These are phyloP conservation scores for Augochlora pura DNA, from an alignment of 1,140 invertebrate genomes.

Conservation along the genomic window DNA sequence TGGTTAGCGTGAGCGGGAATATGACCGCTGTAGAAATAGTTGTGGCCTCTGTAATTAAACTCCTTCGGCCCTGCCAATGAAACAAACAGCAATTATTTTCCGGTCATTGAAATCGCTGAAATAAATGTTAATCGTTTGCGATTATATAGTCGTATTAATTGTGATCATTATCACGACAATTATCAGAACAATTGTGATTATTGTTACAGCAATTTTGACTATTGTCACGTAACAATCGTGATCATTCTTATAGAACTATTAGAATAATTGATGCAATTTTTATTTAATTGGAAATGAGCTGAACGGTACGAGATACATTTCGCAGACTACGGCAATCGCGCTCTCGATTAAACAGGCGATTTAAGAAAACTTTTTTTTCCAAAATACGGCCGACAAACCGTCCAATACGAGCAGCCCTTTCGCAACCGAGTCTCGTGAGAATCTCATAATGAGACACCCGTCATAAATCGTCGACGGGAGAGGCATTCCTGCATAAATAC, in stretches of 20 bases:
- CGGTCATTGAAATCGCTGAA: neutral
- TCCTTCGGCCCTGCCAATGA: constrained; percentile 90
- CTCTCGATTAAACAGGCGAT: too few species aligned
- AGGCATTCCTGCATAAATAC: constrained; percentile 61
- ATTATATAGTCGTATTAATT: too few species aligned
- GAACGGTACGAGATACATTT: too few species aligned
- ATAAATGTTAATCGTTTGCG: neutral
- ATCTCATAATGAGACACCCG: constrained; percentile 63
- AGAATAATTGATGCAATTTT: too few species aligned
- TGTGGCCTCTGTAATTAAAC: constrained; percentile 91
- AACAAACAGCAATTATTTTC: neutral
- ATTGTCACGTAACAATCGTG: too few species aligned
- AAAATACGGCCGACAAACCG: neutral
- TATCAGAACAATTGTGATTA: too few species aligned
- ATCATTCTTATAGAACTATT: too few species aligned
- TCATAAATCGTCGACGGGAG: constrained; percentile 59
- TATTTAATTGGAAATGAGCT: too few species aligned
- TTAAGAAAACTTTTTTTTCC: neutral
- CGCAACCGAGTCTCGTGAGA: constrained; percentile 59
- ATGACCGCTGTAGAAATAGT: constrained; percentile 94
- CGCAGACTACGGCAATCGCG: too few species aligned
- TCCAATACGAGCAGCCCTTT: constrained; percentile 53
- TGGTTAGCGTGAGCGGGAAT: constrained; percentile 87
- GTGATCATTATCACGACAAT: too few species aligned
- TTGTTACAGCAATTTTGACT: too few species aligned